Evolutionary conservation across 2,888 invertebrate species (phyloP).

Genomic region (Thera obeliscata): DNA sequence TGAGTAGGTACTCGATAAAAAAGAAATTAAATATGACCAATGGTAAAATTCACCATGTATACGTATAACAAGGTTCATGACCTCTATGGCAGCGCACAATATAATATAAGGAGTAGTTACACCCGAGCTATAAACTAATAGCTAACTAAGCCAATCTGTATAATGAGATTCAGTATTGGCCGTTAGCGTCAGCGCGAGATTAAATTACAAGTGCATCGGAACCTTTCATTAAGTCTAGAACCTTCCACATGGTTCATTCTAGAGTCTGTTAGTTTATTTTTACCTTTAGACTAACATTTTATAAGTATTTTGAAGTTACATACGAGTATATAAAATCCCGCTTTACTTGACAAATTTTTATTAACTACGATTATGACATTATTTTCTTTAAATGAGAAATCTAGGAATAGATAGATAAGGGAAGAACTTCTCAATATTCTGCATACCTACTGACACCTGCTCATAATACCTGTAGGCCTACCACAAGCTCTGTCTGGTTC

Average conservation of each 20-base stretch:
- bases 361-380: too few species aligned
- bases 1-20: too few species aligned
- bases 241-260: constrained; percentile 10
- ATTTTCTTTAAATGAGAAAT: too few species aligned
- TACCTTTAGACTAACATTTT: constrained; percentile 8
- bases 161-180: constrained; percentile 24
- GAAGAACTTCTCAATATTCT: too few species aligned
- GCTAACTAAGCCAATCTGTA: constrained; percentile 22
- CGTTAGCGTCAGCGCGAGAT: constrained; percentile 25
- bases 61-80: not conserved
- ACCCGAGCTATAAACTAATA: not conserved
- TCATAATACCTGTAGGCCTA: too few species aligned
- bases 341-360: too few species aligned
- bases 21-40: too few species aligned
- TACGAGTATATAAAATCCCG: too few species aligned
- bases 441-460: too few species aligned
- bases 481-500: too few species aligned
- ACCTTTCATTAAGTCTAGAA: constrained; percentile 40
- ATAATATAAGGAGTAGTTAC: not conserved
- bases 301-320: constrained; percentile 1
- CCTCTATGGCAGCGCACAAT: not conserved
- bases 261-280: constrained; percentile 19
- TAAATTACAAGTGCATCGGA: constrained; percentile 30
- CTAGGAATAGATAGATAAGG: too few species aligned
- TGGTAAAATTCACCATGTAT: not conserved